Evolutionary conservation across 2,888 invertebrate genomes (phyloP).

Genomic region (Drosophila sordidapex): DNA sequence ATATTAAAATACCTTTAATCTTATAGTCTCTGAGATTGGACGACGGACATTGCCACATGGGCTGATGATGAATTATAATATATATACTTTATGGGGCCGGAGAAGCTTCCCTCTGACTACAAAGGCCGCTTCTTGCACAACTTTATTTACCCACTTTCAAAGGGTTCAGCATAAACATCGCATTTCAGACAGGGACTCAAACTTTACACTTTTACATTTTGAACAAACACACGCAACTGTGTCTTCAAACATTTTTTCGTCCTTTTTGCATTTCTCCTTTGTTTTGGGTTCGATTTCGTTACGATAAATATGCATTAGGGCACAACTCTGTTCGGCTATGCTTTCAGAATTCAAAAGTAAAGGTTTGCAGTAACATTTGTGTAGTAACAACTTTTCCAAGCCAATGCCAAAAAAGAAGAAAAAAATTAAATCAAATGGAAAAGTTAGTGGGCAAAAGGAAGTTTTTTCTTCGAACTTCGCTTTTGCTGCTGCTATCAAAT

Average conservation of each 20-base stretch:
- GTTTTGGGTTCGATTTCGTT: neutral
- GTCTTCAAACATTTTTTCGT: neutral
- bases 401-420: constrained; percentile 5
- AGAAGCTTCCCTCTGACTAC: too few relatives aligned
- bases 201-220: neutral
- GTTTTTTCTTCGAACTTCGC: constrained; percentile 7
- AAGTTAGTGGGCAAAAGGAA: constrained; percentile 33
- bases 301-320: constrained; percentile 12
- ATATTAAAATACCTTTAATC: neutral
- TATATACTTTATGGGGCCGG: neutral
- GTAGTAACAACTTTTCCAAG: constrained; percentile 26
- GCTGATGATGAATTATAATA: neutral
- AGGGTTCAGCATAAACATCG: neutral
- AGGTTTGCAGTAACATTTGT: constrained; percentile 33
- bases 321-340: constrained; percentile 3
- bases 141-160: neutral
- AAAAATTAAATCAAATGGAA: constrained; percentile 1
- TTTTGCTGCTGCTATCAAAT: constrained; percentile 35
- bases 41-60: neutral
- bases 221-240: neutral
- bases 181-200: neutral
- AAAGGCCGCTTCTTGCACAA: neutral
- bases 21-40: neutral
- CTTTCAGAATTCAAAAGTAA: constrained; percentile 6
- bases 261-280: neutral